phyloP scores from a whole-genome alignment of 2,797 vertebrate genomes.

The Petrocephalus sullivani region DNA sequence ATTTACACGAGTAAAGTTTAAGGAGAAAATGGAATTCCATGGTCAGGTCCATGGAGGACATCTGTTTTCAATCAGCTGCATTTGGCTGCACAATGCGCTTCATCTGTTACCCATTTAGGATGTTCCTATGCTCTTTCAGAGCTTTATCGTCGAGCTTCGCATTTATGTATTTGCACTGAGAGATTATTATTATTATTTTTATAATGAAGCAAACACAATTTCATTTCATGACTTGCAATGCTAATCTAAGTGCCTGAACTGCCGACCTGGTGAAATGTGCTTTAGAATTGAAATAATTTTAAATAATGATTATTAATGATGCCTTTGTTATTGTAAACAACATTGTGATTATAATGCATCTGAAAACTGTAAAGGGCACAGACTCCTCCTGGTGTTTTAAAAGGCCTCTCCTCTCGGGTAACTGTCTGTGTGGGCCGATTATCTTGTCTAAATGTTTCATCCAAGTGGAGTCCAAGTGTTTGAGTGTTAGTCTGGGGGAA shows the following conservation, averaged over 20 bases:
- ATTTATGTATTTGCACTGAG: background rate
- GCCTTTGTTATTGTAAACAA: background rate
- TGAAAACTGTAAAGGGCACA: background rate
- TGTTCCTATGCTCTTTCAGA: constrained; percentile 18
- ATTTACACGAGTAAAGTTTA: constrained; percentile 5
- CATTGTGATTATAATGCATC: background rate
- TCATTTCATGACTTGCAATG: background rate
- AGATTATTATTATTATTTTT: constrained; percentile 1
- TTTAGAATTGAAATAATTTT: background rate
- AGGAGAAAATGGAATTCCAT: background rate
- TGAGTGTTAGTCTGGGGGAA: background rate
- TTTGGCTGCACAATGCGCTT: constrained; percentile 23
- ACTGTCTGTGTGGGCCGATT: background rate
- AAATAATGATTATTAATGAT: background rate
- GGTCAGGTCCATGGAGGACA: background rate
- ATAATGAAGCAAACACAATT: constrained; percentile 14
- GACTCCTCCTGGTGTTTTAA: background rate
- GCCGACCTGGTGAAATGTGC: background rate
- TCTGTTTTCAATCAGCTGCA: constrained; percentile 27
- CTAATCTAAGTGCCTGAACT: constrained; percentile 5
- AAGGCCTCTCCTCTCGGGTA: background rate
- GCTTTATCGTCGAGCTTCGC: background rate
- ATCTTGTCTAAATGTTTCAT: background rate
- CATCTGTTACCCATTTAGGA: constrained; percentile 33
- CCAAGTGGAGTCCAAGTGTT: background rate